Conservation (phyloP, 2,797 vertebrate genomes). For the Decapterus maruadsi region DNA sequence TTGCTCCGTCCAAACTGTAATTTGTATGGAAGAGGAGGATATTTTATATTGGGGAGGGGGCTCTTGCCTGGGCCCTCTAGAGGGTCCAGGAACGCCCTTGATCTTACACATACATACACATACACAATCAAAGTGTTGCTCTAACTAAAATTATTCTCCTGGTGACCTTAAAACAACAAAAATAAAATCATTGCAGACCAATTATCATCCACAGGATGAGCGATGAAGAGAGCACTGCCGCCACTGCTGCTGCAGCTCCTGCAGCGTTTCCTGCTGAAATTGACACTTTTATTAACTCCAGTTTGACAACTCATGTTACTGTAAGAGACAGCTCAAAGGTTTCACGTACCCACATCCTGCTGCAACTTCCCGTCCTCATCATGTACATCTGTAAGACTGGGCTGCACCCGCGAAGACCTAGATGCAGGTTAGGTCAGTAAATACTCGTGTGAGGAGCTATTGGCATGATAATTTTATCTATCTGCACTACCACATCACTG, state of each 20-base stretch:
- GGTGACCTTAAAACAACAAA: slow-evolving; percentile 3
- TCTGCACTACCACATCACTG: slow-evolving; percentile 2
- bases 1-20: too few relatives aligned
- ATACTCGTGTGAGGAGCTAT: slow-evolving; percentile 12
- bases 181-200: neutral
- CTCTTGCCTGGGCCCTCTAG: too few relatives aligned
- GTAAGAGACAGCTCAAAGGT: neutral
- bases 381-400: neutral
- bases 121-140: neutral
- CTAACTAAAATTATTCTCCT: slow-evolving; percentile 1
- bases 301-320: neutral
- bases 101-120: too few relatives aligned
- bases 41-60: too few relatives aligned
- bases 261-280: neutral
- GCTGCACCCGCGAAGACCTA: neutral
- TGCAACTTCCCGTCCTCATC: slow-evolving; percentile 2
- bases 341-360: neutral
- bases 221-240: neutral
- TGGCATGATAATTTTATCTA: slow-evolving; percentile 10
- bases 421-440: neutral
- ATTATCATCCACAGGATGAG: neutral
- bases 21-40: too few relatives aligned
- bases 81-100: too few relatives aligned
- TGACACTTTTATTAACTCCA: neutral
- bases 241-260: slow-evolving; percentile 1